These are phyloP conservation scores for Distichodus sexfasciatus DNA, from an alignment of 2,797 vertebrate genomes.

Conservation along the genomic window DNA sequence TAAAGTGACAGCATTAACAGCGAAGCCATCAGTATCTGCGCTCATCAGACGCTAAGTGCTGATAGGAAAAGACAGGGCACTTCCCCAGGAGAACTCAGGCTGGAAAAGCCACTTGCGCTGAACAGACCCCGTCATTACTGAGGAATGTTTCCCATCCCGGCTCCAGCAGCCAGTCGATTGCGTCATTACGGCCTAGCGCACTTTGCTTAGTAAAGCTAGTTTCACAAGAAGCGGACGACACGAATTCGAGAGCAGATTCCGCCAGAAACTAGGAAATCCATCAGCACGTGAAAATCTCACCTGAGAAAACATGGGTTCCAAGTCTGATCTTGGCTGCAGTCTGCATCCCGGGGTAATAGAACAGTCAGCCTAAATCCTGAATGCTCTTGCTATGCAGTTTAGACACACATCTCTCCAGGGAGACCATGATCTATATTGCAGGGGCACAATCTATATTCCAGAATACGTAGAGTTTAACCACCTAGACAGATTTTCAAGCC, in stretches of 20 bases:
- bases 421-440: background rate
- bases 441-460: background rate
- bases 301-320: background rate
- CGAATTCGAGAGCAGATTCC: background rate
- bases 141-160: constrained; percentile 47
- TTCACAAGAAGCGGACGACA: background rate
- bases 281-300: background rate
- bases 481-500: background rate
- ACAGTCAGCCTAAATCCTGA: background rate
- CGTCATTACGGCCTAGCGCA: constrained; percentile 39
- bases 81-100: background rate
- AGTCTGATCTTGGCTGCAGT: background rate
- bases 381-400: background rate
- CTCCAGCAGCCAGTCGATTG: constrained; percentile 39
- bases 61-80: background rate
- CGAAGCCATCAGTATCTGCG: background rate
- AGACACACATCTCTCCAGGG: background rate
- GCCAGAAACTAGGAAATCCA: background rate
- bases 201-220: background rate
- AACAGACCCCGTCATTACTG: constrained; percentile 45
- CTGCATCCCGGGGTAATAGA: background rate
- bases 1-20: background rate
- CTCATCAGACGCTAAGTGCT: background rate
- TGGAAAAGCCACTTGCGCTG: background rate
- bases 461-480: background rate